A percentile compares a stretch with the other conserved stretches of the same genome.
phyloP scores from a whole-genome alignment of 2,888 invertebrate genomes.

The Eupithecia pulchellata region DNA sequence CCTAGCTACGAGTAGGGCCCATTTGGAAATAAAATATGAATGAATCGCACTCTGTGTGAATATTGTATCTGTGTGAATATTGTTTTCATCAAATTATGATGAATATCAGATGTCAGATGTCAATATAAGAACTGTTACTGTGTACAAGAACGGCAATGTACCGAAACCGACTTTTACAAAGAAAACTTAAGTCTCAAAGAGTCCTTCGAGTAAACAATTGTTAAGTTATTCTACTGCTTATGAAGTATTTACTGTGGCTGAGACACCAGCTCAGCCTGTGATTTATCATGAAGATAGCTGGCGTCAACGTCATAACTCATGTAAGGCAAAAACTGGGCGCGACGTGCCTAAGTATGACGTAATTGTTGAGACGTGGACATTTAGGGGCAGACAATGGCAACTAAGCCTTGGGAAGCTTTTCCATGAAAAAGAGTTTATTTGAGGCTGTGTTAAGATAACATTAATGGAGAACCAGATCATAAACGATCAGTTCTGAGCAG shows the following conservation, averaged over 20 bases:
- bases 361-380: conserved; percentile 66
- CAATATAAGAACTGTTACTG: no score
- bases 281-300: conserved; percentile 72
- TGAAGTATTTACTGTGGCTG: conserved; percentile 15
- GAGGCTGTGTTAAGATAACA: background rate
- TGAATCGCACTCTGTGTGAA: background rate
- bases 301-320: conserved; percentile 73
- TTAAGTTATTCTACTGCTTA: conserved; percentile 28
- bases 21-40: no score
- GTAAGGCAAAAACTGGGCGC: conserved; percentile 64
- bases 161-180: background rate
- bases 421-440: background rate
- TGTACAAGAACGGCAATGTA: no score
- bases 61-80: background rate
- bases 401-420: conserved; percentile 19
- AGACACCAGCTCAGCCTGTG: conserved; percentile 49
- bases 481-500: background rate
- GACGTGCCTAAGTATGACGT: conserved; percentile 62
- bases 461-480: background rate
- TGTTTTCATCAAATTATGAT: background rate
- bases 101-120: background rate
- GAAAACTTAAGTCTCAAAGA: background rate
- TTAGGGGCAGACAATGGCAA: conserved; percentile 37
- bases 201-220: background rate
- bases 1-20: no score